Evolutionary conservation across 1,140 invertebrate genomes (phyloP), one percentile per base, ranked within the genome.

Genomic region (Pararge aegeria): DNA sequence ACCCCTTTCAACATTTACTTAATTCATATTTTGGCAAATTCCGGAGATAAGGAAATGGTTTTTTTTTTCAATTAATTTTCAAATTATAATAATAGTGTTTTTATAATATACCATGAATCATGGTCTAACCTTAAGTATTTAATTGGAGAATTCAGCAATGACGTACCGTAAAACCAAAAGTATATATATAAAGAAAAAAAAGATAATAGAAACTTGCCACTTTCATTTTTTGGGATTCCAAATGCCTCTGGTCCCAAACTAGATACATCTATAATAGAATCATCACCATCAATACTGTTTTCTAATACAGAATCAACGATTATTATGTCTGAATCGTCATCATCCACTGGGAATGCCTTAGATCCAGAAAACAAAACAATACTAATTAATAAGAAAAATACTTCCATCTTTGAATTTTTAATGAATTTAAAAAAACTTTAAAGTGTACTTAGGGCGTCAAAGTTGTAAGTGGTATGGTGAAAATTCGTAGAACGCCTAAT

Each of bases 241-340:
- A 51, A 62, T 30, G 60, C 53, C 6, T 55, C 54, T 16, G 60
- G 53, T 13, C 60, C 60, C 21, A 62, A 40, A 46, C 60, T 56
- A 16, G 60, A 55, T 20, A 62, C 21, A 56, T 62, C 60, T 51
- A 62, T 62, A 1, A 15, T 29, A 5, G 18, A 44, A 19, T 52
- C 48, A 21, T 49, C 46, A 30, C 37, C 53, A 29, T 40, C 48
- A 12, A 56, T 51, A 44, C 13, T 52, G 18, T 62, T 62, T 12
- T 49, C 46, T 49, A 48, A 10, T 21, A 30, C 15, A 7, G 55
- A 46, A 40, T 50, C 60, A 13, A 21, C 37, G 10, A 16, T 9
- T 46, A 55, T 49, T 18, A 51, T 18, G 12, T 37, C 53, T 19
- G 53, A 15, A 16, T 62, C 60, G 18, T 61, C 54, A 48, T 40